A percentile compares a stretch with the other conserved stretches of the same genome.
These are phyloP conservation scores for Apamea sordens DNA, from an alignment of 2,888 invertebrate species.

Conservation along the genomic window DNA sequence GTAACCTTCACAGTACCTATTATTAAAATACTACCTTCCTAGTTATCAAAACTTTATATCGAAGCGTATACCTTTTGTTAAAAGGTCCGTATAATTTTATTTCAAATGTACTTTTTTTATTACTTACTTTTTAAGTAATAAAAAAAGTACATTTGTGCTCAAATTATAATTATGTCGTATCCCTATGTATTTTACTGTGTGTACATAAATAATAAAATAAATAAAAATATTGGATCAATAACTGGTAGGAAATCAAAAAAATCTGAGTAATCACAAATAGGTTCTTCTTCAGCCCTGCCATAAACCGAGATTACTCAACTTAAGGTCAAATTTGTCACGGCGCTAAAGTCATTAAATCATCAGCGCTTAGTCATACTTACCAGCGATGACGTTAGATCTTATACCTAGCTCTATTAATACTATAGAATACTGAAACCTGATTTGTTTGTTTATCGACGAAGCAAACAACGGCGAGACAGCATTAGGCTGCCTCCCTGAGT, in stretches of 20 bases:
- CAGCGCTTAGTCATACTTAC: constrained; percentile 52
- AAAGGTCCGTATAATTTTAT: neutral
- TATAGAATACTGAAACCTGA: constrained; percentile 69
- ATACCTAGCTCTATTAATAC: constrained; percentile 33
- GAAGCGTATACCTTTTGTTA: neutral
- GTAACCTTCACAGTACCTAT: constrained; percentile 18
- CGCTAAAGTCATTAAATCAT: constrained; percentile 47
- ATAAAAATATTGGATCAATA: neutral
- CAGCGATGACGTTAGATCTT: constrained; percentile 43
- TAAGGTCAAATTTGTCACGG: constrained; percentile 53
- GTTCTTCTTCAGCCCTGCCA: constrained; percentile 13
- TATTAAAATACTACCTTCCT: constrained; percentile 24
- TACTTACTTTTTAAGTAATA: too few species aligned
- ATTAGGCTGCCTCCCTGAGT: constrained; percentile 64
- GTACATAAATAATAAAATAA: neutral
- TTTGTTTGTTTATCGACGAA: constrained; percentile 66
- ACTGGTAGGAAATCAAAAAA: neutral
- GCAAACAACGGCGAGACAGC: constrained; percentile 65
- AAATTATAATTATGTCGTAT: too few species aligned
- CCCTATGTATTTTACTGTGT: too few species aligned
- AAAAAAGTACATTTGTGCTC: too few species aligned
- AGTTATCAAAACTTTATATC: neutral
- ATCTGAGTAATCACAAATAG: constrained; percentile 7
- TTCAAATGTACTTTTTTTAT: too few species aligned
- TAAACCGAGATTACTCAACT: constrained; percentile 13